Evolutionary conservation across 2,797 vertebrate genomes (phyloP), one percentile per base, ranked within the genome.

Genomic region (Esox masquinongy): DNA sequence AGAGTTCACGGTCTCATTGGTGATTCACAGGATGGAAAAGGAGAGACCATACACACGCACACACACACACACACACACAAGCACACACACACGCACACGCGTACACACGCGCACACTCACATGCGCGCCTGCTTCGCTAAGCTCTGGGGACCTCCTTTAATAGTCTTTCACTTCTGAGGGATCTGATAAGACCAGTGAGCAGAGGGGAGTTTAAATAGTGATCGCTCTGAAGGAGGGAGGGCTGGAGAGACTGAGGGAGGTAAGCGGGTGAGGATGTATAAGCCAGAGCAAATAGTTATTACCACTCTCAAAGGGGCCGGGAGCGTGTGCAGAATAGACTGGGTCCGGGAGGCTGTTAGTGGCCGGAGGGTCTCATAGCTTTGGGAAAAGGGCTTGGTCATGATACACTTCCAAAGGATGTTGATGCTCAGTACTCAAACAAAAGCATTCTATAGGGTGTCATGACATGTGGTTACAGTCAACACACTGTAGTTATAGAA

Each of bases 201-300:
- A 74, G 82, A 86, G 83, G 83, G 83, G 80, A 88, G 85, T 87
- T 92, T 89, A 91, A 91, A 90, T 77, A 89, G 87, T 77, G 81
- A 90, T 87, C 85, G 83, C 81, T 86, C 86, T 80, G 84, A 87
- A 5, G 77, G 85, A 88, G 85, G 81, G 77, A 90, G 72, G 77
- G 64, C 34, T 53, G 39, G 83, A 73, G 61, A 78, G 72, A 77
- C 61, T 47, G 34, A 82, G 82, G 82, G 19, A 59, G 78, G 26
- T 49, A 75, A 59, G 77, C 66, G 47, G 39, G 43, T 79, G 79
- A 85, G 87, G 88, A 91, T 86, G 86, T 89, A 89, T 85, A 92
- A 93, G 86, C 88, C 90, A 91, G 89, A 93, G 91, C 87, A 94
- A 93, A 93, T 91, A 92, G 89, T 92, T 90, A 91, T 94, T 91